Conservation (phyloP, 2,888 invertebrate genomes). For the Dastarcus helophoroides region DNA sequence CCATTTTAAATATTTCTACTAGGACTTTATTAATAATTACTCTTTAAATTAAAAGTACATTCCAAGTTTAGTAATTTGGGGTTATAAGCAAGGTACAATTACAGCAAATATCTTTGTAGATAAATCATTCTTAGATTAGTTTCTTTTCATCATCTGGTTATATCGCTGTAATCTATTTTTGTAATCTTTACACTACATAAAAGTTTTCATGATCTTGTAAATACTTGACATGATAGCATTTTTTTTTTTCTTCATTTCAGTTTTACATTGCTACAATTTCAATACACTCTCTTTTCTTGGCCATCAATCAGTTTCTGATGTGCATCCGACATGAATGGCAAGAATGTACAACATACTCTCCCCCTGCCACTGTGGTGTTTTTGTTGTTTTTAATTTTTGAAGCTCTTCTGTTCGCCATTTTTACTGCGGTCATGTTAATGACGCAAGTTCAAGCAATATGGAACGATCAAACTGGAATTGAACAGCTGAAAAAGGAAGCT, state of each 20-base stretch:
- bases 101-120: too few species aligned
- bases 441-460: constrained; percentile 82
- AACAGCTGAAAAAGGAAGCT: constrained; percentile 89
- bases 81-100: too few species aligned
- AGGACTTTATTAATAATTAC: too few species aligned
- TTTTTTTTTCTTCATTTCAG: constrained; percentile 44
- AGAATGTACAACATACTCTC: constrained; percentile 85
- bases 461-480: constrained; percentile 98
- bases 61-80: too few species aligned
- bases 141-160: too few species aligned
- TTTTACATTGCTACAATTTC: constrained; percentile 98
- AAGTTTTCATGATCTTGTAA: too few species aligned
- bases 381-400: constrained; percentile 87
- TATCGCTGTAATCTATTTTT: too few species aligned
- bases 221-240: too few species aligned
- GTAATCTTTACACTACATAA: too few species aligned
- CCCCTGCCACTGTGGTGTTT: constrained; percentile 90
- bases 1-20: too few species aligned
- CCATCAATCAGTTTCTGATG: constrained; percentile 85
- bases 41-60: too few species aligned
- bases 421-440: constrained; percentile 94
- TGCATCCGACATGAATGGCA: constrained; percentile 93
- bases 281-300: constrained; percentile 81
- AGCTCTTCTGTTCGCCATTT: constrained; percentile 91
- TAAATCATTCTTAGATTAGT: too few species aligned